phyloP scores from a whole-genome alignment of 2,888 invertebrate species.

The Salticus scenicus region DNA sequence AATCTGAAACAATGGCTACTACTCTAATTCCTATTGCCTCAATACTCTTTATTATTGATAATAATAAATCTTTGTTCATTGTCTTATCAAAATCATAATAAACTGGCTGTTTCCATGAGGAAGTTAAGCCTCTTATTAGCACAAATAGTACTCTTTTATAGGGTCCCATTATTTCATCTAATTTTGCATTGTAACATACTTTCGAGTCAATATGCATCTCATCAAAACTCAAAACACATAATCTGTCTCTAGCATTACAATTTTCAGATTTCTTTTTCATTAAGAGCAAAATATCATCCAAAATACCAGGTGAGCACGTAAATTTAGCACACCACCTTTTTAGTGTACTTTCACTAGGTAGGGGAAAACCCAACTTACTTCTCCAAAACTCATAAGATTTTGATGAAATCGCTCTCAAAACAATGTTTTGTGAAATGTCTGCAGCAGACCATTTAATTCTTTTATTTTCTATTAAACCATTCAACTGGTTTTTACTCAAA shows the following conservation, averaged over 20 bases:
- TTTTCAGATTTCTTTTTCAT: not conserved
- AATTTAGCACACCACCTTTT: not conserved
- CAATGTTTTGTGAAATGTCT: not conserved
- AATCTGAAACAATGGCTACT: slow-evolving; percentile 1
- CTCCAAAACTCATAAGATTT: slow-evolving; percentile 5
- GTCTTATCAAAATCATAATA: not conserved
- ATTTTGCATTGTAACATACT: not conserved
- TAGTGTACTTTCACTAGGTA: slow-evolving; percentile 5
- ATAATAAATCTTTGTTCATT: not conserved
- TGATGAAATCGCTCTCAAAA: not conserved
- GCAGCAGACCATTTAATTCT: not conserved
- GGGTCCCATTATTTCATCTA: not conserved
- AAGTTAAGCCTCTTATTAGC: not conserved
- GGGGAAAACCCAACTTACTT: not conserved
- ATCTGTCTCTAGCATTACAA: not conserved
- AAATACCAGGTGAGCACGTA: not conserved
- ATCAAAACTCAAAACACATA: slow-evolving; percentile 1
- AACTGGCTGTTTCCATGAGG: not conserved
- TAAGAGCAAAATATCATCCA: not conserved
- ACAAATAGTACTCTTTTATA: not conserved
- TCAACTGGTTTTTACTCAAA: not conserved
- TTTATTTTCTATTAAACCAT: not conserved
- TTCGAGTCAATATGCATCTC: not conserved
- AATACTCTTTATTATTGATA: not conserved
- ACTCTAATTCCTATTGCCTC: not conserved